Evolutionary conservation across 2,797 vertebrate species (phyloP), one percentile per base, ranked within the genome.

Genomic region (Diceros bicornis): DNA sequence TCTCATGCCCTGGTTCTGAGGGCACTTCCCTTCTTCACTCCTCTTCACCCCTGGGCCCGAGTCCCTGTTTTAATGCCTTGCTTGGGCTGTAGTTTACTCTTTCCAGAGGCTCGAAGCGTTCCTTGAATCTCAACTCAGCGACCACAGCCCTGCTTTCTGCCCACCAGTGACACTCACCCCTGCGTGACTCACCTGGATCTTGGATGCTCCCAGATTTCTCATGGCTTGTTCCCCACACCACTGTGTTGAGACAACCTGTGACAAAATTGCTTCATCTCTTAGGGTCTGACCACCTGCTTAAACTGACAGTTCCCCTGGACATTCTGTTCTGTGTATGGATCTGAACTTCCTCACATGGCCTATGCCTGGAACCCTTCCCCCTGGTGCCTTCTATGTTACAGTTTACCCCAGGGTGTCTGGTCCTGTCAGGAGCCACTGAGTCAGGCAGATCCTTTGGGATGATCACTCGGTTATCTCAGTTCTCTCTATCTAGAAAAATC

Each of bases 351-450:
- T 83, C 18, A 11, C 5, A 0, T 0, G 7, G 32, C 3, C n/a
- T 34, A 34, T 23, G 37, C 32, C 9, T 9, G 27, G 9, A n/a
- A 18, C 9, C 66, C 25, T 79, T 52, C 29, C 41, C 23, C 23
- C 0, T 0, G 21, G 6, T 34, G 25, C 50, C 8, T 52, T 37
- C 55, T 47, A 10, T 9, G 11, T 5, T 14, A 10, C 2, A 20
- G 14, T 21, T 85, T 64, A 66, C 18, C 7, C 6, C 66, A 7
- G 2, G 18, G 23, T 29, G 52, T 85, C 68, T 29, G 37, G 50
- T 61, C 20, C 77, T 64, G 13, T 11, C 10, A 21, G 75, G 66
- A 81, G 55, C 11, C 29, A 20, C 1, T 18, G 64, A 82, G 20
- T 66, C 17, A 47, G 37, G 9, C 11, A 84, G 59, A 34, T 21